Evolutionary conservation across 2,797 vertebrate species (phyloP), one percentile per base, ranked within the genome.

Genomic region (Sebastiscus tertius): DNA sequence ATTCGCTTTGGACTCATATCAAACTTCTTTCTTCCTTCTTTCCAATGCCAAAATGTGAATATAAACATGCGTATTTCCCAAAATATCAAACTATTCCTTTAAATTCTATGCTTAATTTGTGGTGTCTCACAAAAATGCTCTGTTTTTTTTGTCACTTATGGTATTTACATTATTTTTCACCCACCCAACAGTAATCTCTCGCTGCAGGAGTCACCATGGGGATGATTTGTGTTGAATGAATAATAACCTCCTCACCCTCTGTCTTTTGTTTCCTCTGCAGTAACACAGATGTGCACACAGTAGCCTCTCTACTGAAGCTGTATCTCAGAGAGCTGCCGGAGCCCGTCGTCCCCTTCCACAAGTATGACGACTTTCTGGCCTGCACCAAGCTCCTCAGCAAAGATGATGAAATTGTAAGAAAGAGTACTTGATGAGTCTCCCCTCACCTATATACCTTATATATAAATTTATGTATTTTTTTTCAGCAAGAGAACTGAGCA

Each of bases 291-390:
- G 98, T 99, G 49, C 99, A 99, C 78, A 99, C 99, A 0, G 99
- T 99, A 34, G 98, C 99, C 0, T 99, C 99, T 0, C 96, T 99
- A 39, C 96, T 99, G 68, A 99, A 99, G 93, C 95, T 99, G 68
- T 99, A 99, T 86, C 96, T 99, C 55, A 94, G 98, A 85, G 98
- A 99, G 62, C 96, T 99, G 39, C 99, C 99, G 0, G 99, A 99
- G 80, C 99, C 99, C 0, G 97, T 99, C 31, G 92, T 99, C 87
- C 98, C 99, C 0, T 99, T 98, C 2, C 94, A 96, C 69, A 98
- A 98, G 83, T 99, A 98, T 0, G 97, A 98, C 11, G 97, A 98
- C 76, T 98, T 99, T 83, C 94, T 99, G 88, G 94, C 96, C 81
- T 98, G 97, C 75, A 96, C 97, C 91, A 98, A 98, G 85, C 93